phyloP scores from a whole-genome alignment of 2,888 invertebrate species.

The Pristionchus entomophagus region DNA sequence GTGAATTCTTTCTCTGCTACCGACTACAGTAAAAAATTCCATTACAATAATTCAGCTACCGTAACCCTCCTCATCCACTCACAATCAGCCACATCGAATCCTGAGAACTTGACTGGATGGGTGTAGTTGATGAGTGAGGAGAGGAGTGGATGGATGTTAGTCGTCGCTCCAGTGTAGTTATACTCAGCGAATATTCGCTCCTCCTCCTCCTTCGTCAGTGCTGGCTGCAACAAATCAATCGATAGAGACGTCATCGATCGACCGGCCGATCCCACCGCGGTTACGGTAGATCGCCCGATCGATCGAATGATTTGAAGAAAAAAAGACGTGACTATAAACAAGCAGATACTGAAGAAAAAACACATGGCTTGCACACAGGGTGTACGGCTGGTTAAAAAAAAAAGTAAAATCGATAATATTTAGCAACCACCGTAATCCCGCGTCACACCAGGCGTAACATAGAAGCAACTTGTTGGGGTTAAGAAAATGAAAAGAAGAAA shows the following conservation, averaged over 20 bases:
- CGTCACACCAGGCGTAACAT: conserved; percentile 33
- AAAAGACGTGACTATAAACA: not conserved
- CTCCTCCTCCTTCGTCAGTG: conserved; percentile 79
- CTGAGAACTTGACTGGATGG: conserved; percentile 98
- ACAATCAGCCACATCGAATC: conserved; percentile 97
- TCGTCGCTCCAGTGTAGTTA: conserved; percentile 94
- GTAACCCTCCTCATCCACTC: too few species aligned
- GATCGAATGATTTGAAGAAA: not conserved
- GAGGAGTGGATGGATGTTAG: conserved; percentile 98
- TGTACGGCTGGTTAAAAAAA: not conserved
- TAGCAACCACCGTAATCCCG: not conserved
- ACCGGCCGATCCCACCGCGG: not conserved
- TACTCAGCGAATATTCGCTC: conserved; percentile 79
- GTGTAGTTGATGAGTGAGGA: conserved; percentile 99
- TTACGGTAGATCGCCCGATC: not conserved
- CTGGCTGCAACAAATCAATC: conserved; percentile 70
- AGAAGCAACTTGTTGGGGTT: not conserved
- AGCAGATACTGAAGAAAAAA: not conserved
- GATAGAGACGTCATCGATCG: not conserved
- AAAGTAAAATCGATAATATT: not conserved
- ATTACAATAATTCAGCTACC: too few species aligned
- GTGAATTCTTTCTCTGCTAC: too few species aligned
- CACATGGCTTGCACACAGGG: not conserved
- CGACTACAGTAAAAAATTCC: too few species aligned
- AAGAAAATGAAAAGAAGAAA: not conserved